phyloP scores from a whole-genome alignment of 2,113 vertebrate genomes.

The Philantomba maxwellii region DNA sequence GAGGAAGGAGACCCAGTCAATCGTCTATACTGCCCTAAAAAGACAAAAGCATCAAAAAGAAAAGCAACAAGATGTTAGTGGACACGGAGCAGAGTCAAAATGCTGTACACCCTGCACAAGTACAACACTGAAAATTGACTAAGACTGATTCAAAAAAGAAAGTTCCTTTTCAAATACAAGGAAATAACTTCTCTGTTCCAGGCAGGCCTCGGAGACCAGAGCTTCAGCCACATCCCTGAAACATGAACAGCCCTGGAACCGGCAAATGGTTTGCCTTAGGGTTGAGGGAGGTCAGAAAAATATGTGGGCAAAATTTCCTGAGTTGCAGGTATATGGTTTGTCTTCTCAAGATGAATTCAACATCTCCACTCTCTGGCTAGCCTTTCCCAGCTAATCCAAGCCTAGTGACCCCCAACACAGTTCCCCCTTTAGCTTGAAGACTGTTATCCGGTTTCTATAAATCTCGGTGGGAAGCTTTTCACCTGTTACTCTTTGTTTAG shows the following conservation, averaged over 20 bases:
- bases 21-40: not conserved
- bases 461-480: not conserved
- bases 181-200: not conserved
- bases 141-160: not conserved
- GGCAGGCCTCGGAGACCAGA: not conserved
- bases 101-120: not conserved
- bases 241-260: not conserved
- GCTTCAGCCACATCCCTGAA: not conserved
- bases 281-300: not conserved
- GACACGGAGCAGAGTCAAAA: not conserved
- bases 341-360: not conserved
- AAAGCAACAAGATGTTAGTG: not conserved
- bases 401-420: not conserved
- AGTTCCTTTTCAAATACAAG: not conserved
- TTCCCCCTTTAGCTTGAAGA: not conserved
- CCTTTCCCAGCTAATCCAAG: not conserved
- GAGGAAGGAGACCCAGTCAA: not conserved
- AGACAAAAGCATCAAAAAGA: not conserved
- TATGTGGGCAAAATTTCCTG: not conserved
- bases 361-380: not conserved
- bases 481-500: not conserved
- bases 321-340: not conserved
- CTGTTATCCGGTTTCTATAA: rapidly evolving
- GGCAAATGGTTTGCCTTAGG: not conserved
- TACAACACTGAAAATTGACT: not conserved